phyloP scores from a whole-genome alignment of 2,888 invertebrate species.

The Sesia bembeciformis region DNA sequence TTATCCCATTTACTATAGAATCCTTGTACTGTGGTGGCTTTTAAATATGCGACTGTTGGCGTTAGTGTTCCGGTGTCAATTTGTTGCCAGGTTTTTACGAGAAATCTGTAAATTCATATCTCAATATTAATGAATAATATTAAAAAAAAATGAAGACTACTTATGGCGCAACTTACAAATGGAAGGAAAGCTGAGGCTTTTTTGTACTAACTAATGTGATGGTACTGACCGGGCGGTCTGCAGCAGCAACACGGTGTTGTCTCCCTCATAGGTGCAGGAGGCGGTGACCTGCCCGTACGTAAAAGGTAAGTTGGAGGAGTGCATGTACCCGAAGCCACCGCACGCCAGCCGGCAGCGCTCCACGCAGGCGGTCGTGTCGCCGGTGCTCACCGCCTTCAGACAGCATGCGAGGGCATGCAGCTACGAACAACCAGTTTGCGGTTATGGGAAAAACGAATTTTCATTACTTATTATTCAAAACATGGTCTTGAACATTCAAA shows the following conservation, averaged over 20 bases:
- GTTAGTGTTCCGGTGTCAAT: constrained; percentile 73
- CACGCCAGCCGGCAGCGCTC: constrained; percentile 91
- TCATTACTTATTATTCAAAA: too few species aligned
- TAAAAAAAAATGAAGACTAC: too few species aligned
- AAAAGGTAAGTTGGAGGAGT: constrained; percentile 87
- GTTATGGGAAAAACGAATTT: too few species aligned
- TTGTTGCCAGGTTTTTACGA: constrained; percentile 85
- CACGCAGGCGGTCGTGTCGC: constrained; percentile 81
- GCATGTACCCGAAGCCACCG: constrained; percentile 96
- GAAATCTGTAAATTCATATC: constrained; percentile 62
- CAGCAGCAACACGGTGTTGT: constrained; percentile 93
- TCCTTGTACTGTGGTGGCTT: constrained; percentile 24
- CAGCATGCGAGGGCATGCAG: constrained; percentile 93
- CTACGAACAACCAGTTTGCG: constrained; percentile 51
- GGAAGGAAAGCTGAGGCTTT: not conserved
- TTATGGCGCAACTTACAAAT: too few species aligned
- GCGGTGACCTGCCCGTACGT: constrained; percentile 89
- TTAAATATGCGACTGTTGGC: constrained; percentile 82
- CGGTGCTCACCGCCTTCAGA: constrained; percentile 89
- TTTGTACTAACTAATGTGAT: not conserved
- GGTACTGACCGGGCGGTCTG: constrained; percentile 84
- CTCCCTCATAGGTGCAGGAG: constrained; percentile 96
- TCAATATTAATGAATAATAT: too few species aligned
- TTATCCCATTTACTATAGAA: constrained; percentile 46
- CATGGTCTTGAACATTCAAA: too few species aligned